Base-by-base conservation (phyloP, 2,797 vertebrate genomes). In the Pteropus rufus region DNA sequence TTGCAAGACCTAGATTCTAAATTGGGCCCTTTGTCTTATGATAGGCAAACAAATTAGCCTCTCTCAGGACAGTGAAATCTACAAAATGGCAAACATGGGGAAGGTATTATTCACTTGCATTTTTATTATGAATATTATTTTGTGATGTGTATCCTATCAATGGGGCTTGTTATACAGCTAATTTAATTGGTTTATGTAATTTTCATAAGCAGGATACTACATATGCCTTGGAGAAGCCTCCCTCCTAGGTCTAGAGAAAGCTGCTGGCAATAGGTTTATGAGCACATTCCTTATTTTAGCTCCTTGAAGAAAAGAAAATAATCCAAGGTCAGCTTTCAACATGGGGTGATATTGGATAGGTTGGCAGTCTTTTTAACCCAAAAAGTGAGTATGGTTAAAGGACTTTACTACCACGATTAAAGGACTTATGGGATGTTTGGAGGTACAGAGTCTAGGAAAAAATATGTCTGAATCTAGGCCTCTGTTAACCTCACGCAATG, bases 91-190 rank as follows among this genome's bases (percentile, higher is more conserved):
- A 76, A 92, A 72, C 11, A 54, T 39, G 8, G n/a, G 49, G 16
- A 52, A 94, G n/a, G 52, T 67, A 65, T 64, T 73, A 62, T 75
- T 79, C 67, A 69, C 72, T 82, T 83, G 36, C 82, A 5, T 60
- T 86, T 82, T 89, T 83, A 94, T 34, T 89, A 64, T 64, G 34
- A 85, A n/a, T 72, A 89, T 86, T 79, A 86, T 69, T 92, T 82
- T 82, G 70, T 62, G 69, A 56, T 49, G 65, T 34, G 7, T 24
- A 89, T 83, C 4, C 12, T 36, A 67, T 65, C 54, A 49, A 58
- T 49, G 34, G 7, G 24, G 41, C 34, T 89, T 92, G 10, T 84
- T 91, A 49, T 39, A 81, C 7, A 97, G 26, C 60, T 60, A 91
- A 67, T 14, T 75, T 75, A 77, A 70, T 81, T 41, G 18, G 31